Base-by-base conservation (phyloP, 2,888 invertebrate genomes). In the Eurytoma adleriae region DNA sequence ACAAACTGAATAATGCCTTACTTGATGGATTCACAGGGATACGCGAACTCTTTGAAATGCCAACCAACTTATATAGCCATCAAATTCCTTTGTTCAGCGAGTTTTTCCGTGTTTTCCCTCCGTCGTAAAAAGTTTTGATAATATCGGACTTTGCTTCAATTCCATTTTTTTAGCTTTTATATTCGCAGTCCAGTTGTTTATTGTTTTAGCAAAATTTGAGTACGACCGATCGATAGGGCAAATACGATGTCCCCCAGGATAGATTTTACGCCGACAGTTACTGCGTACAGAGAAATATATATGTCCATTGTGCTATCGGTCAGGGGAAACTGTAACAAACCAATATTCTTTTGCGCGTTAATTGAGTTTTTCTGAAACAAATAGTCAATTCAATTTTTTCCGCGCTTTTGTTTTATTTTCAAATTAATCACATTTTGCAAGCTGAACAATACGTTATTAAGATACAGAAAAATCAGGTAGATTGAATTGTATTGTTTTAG, bases 171-270 rank as follows among this genome's bases (percentile, higher is more conserved):
- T 18, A 12, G 20, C 18, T 68, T 7, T 68, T 14, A 54, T 50
- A 54, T 50, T 18, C 16, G 10, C 16, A 1, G 16, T 52, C 2
- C 3, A 61, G 24, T 27, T 18, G n/a, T 10, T 52, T 10, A 40
- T 40, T 40, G 7, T 40, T 40, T 40, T 40, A 40, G 16, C 27
- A 52, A 72, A 72, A 72, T 71, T 71, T 50, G 50, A 50, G 71
- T 61, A 52, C 27, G 27, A 0, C 2, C 27, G 61, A n/a, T 72
- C 62, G 27, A 62, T 72, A 72, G 50, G 52, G 62, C 52, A 72
- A 72, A 62, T 52, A 27, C 61, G 62, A 16, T 52, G 27, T 20
- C 20, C 57, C 57, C 3, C 1, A 20, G 48, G 48, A n/a, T 7
- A 62, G 16, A n/a, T 5, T 4, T 27, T 24, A 64, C 30, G 48